A percentile compares a stretch with the other conserved stretches of the same genome.
Evolutionary conservation across 2,888 invertebrate species (phyloP).

Genomic region (Hoplodrina ambigua): DNA sequence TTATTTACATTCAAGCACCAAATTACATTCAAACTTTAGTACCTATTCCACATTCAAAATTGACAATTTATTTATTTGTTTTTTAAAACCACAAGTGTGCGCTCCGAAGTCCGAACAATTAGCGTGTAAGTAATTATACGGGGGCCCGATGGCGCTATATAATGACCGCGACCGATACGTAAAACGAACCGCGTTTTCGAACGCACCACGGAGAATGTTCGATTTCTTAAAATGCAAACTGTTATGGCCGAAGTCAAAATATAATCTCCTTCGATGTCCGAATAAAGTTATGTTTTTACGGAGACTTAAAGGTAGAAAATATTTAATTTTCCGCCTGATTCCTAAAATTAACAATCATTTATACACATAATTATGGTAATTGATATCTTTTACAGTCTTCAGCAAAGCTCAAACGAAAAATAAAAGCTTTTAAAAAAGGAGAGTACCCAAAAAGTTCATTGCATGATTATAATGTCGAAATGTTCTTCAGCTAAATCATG

Average conservation of each 20-base stretch:
- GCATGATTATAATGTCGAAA: neutral
- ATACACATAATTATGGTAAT: neutral
- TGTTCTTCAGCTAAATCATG: neutral
- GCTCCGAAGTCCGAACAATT: constrained; percentile 78
- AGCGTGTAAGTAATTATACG: constrained; percentile 82
- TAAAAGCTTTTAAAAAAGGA: no score
- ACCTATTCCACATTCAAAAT: constrained; percentile 46
- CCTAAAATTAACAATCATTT: neutral
- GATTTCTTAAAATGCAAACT: constrained; percentile 58
- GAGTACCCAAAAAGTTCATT: neutral
- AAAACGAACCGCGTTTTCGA: constrained; percentile 72
- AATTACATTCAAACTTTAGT: constrained; percentile 36
- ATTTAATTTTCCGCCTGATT: neutral
- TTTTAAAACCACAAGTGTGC: constrained; percentile 52
- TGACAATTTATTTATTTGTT: constrained; percentile 50
- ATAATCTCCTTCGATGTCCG: constrained; percentile 13
- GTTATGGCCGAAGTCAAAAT: constrained; percentile 35
- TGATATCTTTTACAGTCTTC: no score
- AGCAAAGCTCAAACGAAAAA: no score
- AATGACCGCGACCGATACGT: constrained; percentile 79
- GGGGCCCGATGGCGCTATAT: constrained; percentile 75
- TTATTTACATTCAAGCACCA: constrained; percentile 30
- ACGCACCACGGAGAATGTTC: constrained; percentile 63
- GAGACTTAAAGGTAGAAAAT: neutral
- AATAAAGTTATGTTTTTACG: constrained; percentile 20